Evolutionary conservation across 2,888 invertebrate species (phyloP), one percentile per base, ranked within the genome.

Genomic region (Drosophila cyrtoloma): DNA sequence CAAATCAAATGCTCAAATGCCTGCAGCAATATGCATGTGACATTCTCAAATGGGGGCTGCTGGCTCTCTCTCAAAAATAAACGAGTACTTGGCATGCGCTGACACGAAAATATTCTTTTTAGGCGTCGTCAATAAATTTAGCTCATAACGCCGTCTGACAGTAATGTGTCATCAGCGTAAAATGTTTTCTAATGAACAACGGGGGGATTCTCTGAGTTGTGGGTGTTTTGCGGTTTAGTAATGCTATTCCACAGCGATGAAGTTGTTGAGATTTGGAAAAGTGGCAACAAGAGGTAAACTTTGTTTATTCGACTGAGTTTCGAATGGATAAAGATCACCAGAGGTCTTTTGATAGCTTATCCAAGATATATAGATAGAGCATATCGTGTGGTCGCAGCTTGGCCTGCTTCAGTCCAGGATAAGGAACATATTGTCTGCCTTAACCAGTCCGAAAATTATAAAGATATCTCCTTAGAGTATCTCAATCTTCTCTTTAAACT

Each of bases 151-250:
- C 81, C 76, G 73, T 77, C 72, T 86, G 86, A 86, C 86, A 86
- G 76, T 86, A 88, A 86, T 90, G 86, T 90, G 90, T 90, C 86
- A 86, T 85, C 88, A 75, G 81, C 65, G 79, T 57, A 72, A 88
- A 86, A 89, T 88, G 74, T 80, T 85, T 85, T 80, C 73, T 72
- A 79, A 82, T 76, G 75, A 89, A 82, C 75, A 77, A 57, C 57
- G 53, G 33, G 37, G 51, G 47, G 42, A 58, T 57, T 55, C 39
- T 53, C 22, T 7, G 12, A 35, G 59, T 60, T 60, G 67, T 73
- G 55, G 59, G 66, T 55, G 74, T 64, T 28, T 30, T 69, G 60
- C 30, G 70, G 39, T 50, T 37, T 55, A 28, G 19, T 35, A 37
- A 47, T 47, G 37, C 26, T 14, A 5, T 67, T 51, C 56, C 35